Conservation (phyloP, 2,113 vertebrate genomes). For the Garra rufa region DNA sequence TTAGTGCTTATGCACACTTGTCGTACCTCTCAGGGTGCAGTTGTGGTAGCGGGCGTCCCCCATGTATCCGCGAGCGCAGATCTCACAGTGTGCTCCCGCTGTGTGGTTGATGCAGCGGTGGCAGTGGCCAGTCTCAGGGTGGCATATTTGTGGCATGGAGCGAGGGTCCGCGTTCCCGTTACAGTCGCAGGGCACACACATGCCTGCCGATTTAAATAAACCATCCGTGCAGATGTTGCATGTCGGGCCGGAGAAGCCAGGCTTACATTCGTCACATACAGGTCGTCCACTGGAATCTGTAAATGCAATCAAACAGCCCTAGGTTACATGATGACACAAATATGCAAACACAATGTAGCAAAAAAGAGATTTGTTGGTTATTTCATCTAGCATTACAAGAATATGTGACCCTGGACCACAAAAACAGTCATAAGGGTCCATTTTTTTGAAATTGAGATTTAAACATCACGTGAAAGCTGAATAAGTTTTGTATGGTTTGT, state of each 20-base stretch:
- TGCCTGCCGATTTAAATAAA: constrained; percentile 83
- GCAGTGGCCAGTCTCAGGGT: constrained; percentile 84
- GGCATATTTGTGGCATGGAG: constrained; percentile 76
- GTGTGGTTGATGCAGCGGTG: constrained; percentile 85
- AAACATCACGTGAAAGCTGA: no score
- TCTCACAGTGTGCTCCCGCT: constrained; percentile 80
- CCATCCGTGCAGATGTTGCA: constrained; percentile 83
- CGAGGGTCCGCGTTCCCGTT: constrained; percentile 83
- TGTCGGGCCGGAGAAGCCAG: constrained; percentile 76
- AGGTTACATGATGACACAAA: neutral
- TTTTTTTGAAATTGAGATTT: no score
- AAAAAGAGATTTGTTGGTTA: neutral
- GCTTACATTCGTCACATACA: constrained; percentile 82
- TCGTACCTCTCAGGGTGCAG: constrained; percentile 85
- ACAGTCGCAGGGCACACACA: constrained; percentile 84
- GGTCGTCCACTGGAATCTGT: constrained; percentile 75
- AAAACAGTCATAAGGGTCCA: no score
- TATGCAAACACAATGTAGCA: neutral
- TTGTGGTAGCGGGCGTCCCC: constrained; percentile 75
- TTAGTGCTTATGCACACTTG: neutral
- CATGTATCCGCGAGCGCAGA: constrained; percentile 80
- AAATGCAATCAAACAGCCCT: neutral
- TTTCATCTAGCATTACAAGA: neutral
- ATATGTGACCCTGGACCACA: no score
- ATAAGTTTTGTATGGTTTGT: no score